Percentiles rank a stretch among this genome's conserved stretches.
These are phyloP conservation scores for Blera fallax DNA, from an alignment of 2,888 invertebrate species.

Conservation along the genomic window DNA sequence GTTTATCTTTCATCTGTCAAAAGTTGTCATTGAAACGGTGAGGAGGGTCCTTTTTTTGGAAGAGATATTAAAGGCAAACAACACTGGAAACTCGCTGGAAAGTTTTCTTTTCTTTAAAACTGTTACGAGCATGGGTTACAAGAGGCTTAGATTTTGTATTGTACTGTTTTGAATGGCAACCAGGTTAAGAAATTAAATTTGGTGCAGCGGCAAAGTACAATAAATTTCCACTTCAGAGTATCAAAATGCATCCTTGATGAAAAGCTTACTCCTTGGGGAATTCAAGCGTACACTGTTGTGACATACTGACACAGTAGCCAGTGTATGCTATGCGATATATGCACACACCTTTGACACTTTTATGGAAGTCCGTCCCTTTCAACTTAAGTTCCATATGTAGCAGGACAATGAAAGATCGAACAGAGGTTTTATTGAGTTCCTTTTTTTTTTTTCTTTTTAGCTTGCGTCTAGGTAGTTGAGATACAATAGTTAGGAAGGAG, in stretches of 20 bases:
- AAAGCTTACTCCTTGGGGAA: neutral
- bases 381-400: neutral
- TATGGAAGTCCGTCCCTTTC: neutral
- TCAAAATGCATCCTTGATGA: constrained; percentile 21
- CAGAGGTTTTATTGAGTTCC: constrained; percentile 38
- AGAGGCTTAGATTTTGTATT: too few species aligned
- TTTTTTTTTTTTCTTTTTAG: too few species aligned
- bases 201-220: constrained; percentile 33
- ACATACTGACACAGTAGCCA: constrained; percentile 14
- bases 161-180: too few species aligned
- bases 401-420: constrained; percentile 54
- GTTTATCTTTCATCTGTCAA: constrained; percentile 47
- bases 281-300: neutral
- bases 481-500: constrained; percentile 12
- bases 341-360: constrained; percentile 6
- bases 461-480: neutral
- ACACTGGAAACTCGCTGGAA: too few species aligned
- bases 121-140: too few species aligned
- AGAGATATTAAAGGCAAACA: too few species aligned
- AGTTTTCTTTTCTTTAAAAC: too few species aligned
- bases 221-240: constrained; percentile 40
- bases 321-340: neutral
- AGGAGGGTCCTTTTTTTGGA: constrained; percentile 5
- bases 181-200: constrained; percentile 52
- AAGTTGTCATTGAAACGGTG: constrained; percentile 14